These are phyloP conservation scores for Parotia lawesii DNA, from an alignment of 2,113 vertebrate species.

Conservation along the genomic window DNA sequence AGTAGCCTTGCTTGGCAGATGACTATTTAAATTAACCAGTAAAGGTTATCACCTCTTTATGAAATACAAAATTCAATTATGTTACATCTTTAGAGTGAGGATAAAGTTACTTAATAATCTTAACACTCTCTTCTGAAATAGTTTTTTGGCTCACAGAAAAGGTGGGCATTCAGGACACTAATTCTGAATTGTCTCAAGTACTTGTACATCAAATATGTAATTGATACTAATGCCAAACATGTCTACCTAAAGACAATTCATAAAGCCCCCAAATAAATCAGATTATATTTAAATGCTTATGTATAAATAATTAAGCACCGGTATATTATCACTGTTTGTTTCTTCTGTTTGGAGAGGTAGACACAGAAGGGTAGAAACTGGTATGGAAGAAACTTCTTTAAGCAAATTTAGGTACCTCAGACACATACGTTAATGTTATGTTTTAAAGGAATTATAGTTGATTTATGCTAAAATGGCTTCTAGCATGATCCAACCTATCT, in stretches of 20 bases:
- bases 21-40: not conserved
- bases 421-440: not conserved
- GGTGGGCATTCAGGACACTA: not conserved
- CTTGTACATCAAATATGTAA: not conserved
- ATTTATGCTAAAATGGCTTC: not conserved
- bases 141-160: not conserved
- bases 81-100: not conserved
- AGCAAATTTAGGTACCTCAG: not conserved
- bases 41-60: not conserved
- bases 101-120: not conserved
- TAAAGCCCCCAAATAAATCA: not conserved
- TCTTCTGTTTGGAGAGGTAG: not conserved
- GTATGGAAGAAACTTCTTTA: not conserved
- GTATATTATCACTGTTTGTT: not conserved
- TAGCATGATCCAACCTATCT: not conserved
- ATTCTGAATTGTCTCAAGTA: not conserved
- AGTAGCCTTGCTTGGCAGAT: not conserved
- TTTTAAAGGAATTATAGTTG: not conserved
- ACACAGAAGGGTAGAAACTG: not conserved
- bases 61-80: not conserved
- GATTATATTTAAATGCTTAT: not conserved
- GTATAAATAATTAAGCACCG: not conserved
- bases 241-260: not conserved
- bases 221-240: not conserved
- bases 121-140: not conserved